Base-by-base conservation (phyloP, 1,140 invertebrate species). In the Geopemphigus sp. region DNA sequence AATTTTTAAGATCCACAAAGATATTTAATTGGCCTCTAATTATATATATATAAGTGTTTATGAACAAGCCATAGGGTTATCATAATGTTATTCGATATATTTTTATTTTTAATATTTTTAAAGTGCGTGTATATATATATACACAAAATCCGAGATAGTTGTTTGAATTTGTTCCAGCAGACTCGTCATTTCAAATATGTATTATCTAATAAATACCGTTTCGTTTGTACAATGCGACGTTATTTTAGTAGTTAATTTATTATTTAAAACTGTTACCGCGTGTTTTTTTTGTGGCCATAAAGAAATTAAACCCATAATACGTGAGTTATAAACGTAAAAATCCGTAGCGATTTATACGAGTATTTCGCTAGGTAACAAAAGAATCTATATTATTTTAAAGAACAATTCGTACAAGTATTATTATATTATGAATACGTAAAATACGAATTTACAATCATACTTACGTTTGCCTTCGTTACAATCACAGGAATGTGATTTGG, bases 131-230 rank as follows among this genome's bases (percentile, higher is more conserved):
- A 19, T 66, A 45, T 57, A 63, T 32, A 12, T 22, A 12, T 45
- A 45, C n/a, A 29, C 17, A 47, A 72, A 4, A 54, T 11, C 24
- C 19, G 24, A n/a, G 24, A 32, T 72, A 12, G 26, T 11, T 66
- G 29, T 72, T 47, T 54, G 50, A 72, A 54, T 24, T 72, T n/a
- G 12, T 26, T 54, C 24, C 50, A 72, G 68, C 17, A 19, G 47
- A 72, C 29, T 15, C 10, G 29, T 72, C 10, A 26, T 47, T 4
- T 8, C 8, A 4, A 39, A 39, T 39, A 39, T 39, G 32, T 39
- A 39, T 39, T 15, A 66, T 15, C 11, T 22, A 45, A 15, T n/a
- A 19, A 66, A 8, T 54, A 24, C 3, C 47, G n/a, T 12, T 53
- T 15, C 17, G 29, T 72, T 72, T 29, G n/a, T 24, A 54, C 15